A percentile compares a stretch with the other conserved stretches of the same genome.
phyloP scores from a whole-genome alignment of 2,797 vertebrate genomes.

The Platyrinchus mystaceus region DNA sequence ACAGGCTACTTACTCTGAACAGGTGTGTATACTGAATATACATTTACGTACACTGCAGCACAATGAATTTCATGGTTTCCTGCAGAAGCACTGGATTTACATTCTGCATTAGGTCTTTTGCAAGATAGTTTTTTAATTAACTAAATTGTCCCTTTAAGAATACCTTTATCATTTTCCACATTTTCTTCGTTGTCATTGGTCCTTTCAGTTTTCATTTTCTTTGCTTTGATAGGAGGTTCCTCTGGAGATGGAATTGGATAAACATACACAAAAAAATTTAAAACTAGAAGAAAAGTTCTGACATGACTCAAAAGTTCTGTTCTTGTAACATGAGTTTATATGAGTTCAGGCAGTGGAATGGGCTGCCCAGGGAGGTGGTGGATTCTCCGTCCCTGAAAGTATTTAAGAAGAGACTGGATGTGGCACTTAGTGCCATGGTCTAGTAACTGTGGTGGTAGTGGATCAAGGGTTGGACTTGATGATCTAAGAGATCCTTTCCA shows the following conservation, averaged over 20 bases:
- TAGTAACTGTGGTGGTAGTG: too few relatives aligned
- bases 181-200: constrained; percentile 34
- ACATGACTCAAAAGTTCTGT: not conserved
- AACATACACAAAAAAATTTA: not conserved
- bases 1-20: not conserved
- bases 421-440: too few relatives aligned
- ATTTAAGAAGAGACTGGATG: too few relatives aligned
- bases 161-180: constrained; percentile 44
- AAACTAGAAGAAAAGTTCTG: not conserved
- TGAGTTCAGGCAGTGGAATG: too few relatives aligned
- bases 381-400: too few relatives aligned
- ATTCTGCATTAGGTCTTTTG: not conserved
- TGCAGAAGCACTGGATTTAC: not conserved
- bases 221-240: constrained; percentile 57
- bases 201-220: constrained; percentile 63
- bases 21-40: not conserved
- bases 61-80: not conserved
- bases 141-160: not conserved
- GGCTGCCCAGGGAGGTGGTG: too few relatives aligned
- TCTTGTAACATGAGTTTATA: not conserved
- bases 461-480: too few relatives aligned
- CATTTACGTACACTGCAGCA: not conserved
- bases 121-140: not conserved
- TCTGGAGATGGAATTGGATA: constrained; percentile 55
- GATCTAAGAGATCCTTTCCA: too few relatives aligned